Conservation (phyloP, 2,113 vertebrate species). For the Fregata magnificens region DNA sequence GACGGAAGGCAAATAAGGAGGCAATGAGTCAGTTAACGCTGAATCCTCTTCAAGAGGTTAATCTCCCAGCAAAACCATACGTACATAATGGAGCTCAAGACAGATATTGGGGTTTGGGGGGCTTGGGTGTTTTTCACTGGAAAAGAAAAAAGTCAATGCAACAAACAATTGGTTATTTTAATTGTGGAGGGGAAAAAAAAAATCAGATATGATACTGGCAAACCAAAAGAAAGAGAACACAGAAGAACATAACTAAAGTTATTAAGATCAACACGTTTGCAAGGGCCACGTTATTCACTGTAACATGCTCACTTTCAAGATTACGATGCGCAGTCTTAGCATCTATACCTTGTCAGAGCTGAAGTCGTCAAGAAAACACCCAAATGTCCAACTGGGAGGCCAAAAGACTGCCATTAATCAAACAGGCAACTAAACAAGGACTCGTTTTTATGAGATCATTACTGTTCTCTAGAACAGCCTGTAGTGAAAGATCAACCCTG, state of each 20-base stretch:
- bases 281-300: neutral
- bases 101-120: neutral
- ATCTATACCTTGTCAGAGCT: neutral
- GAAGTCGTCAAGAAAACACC: neutral
- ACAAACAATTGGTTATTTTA: neutral
- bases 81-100: neutral
- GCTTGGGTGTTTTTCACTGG: neutral
- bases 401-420: neutral
- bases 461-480: neutral
- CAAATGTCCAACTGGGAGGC: neutral
- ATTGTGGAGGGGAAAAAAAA: neutral
- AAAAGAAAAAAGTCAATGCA: neutral
- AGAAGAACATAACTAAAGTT: neutral
- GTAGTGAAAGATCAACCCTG: neutral
- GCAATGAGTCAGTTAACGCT: neutral
- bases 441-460: neutral
- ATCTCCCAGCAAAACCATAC: neutral
- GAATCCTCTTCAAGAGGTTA: neutral
- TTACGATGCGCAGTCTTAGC: neutral
- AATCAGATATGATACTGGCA: neutral
- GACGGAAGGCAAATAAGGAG: neutral
- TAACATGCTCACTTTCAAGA: neutral
- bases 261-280: neutral
- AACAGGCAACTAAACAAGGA: neutral
- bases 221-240: neutral